phyloP scores from a whole-genome alignment of 2,797 vertebrate genomes.

The Eidolon dupreanum region DNA sequence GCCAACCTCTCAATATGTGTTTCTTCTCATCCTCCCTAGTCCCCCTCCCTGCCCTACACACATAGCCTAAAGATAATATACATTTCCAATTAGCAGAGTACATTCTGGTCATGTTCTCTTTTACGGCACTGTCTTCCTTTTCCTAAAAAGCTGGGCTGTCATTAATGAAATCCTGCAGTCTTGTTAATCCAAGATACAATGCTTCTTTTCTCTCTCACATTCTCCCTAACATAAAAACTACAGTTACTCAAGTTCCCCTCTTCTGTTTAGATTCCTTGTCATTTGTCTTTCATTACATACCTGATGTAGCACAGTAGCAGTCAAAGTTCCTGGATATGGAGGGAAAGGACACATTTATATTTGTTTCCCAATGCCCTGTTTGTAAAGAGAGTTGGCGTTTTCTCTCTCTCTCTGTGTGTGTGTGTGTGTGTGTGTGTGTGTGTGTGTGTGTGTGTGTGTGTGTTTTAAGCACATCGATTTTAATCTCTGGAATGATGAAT shows the following conservation, averaged over 20 bases:
- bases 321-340: constrained; percentile 81
- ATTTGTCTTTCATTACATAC: constrained; percentile 87
- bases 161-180: constrained; percentile 89
- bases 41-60: constrained; percentile 51
- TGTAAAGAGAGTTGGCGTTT: constrained; percentile 59
- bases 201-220: constrained; percentile 85
- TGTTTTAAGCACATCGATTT: constrained; percentile 19
- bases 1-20: background rate
- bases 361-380: constrained; percentile 61
- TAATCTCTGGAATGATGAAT: constrained; percentile 51
- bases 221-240: constrained; percentile 85
- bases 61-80: constrained; percentile 85
- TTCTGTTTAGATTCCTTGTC: constrained; percentile 81
- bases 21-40: constrained; percentile 11
- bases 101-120: constrained; percentile 88
- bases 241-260: constrained; percentile 84
- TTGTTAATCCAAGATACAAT: constrained; percentile 88
- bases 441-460: background rate
- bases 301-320: constrained; percentile 85
- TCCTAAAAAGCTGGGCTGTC: constrained; percentile 85
- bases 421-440: no score
- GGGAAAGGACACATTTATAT: constrained; percentile 79
- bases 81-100: constrained; percentile 87
- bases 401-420: no score
- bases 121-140: constrained; percentile 87